phyloP scores from a whole-genome alignment of 2,888 invertebrate species.

The Opisthograptis luteolata region DNA sequence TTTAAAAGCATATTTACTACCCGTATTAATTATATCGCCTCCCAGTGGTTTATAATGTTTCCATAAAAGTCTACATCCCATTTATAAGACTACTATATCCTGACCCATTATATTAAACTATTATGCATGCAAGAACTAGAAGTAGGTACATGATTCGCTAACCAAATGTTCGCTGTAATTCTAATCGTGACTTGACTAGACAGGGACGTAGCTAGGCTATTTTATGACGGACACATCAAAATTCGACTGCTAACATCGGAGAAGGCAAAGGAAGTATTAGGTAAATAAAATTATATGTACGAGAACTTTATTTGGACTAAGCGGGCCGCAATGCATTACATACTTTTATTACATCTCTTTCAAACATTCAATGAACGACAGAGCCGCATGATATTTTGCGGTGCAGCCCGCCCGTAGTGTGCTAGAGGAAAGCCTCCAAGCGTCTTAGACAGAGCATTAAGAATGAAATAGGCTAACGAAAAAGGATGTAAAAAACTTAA shows the following conservation, averaged over 20 bases:
- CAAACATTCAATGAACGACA: too few relatives aligned
- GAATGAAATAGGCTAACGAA: too few relatives aligned
- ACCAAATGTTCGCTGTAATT: conserved; percentile 13
- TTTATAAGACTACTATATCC: not conserved
- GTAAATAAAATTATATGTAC: too few relatives aligned
- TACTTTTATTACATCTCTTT: too few relatives aligned
- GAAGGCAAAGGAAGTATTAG: not conserved
- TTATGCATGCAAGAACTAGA: not conserved
- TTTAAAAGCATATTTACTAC: too few relatives aligned
- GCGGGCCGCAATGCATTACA: too few relatives aligned
- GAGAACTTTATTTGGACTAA: too few relatives aligned
- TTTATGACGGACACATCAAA: not conserved
- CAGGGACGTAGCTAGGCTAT: conserved; percentile 4
- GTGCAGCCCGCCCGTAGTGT: too few relatives aligned
- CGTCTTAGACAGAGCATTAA: too few relatives aligned
- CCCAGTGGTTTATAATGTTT: not conserved
- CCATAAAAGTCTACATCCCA: not conserved
- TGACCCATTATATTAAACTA: not conserved
- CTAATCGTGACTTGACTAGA: conserved; percentile 23
- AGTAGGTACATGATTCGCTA: not conserved
- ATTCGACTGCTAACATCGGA: not conserved
- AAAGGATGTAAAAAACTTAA: too few relatives aligned
- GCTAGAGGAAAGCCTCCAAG: too few relatives aligned
- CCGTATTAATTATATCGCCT: not conserved
- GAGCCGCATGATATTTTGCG: too few relatives aligned